These are phyloP conservation scores for Hycleus cichorii DNA, from an alignment of 1,140 invertebrate genomes.

Conservation along the genomic window DNA sequence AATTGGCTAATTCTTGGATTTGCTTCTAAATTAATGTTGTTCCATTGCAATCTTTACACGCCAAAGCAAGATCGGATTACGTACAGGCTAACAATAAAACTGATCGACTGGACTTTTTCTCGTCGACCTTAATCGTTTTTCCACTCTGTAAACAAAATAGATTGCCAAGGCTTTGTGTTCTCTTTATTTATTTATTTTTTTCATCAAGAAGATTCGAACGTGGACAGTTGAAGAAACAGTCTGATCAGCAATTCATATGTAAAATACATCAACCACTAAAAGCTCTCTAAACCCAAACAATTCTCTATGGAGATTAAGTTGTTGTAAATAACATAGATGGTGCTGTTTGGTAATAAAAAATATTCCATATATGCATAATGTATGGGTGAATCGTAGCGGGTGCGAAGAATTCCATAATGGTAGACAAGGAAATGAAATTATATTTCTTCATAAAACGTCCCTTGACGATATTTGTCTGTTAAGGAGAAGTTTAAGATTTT, in stretches of 20 bases:
- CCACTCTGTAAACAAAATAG: constrained; percentile 20
- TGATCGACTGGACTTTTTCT: constrained; percentile 16
- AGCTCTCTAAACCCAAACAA: not conserved
- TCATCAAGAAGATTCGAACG: not conserved
- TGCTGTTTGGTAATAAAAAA: constrained; percentile 20
- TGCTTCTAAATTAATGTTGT: constrained; percentile 27
- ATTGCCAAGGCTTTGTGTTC: not conserved
- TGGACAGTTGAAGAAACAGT: no score
- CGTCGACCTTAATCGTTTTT: constrained; percentile 17
- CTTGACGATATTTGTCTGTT: constrained; percentile 26
- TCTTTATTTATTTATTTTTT: not conserved
- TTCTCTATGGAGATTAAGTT: constrained; percentile 14
- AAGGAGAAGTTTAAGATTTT: constrained; percentile 24
- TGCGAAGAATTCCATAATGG: constrained; percentile 21
- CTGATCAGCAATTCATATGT: no score
- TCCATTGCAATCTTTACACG: constrained; percentile 20
- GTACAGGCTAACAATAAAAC: constrained; percentile 2
- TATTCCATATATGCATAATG: constrained; percentile 22
- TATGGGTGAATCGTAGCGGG: constrained; percentile 14
- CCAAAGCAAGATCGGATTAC: constrained; percentile 20
- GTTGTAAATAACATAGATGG: constrained; percentile 16
- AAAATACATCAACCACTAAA: no score
- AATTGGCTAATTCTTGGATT: constrained; percentile 32
- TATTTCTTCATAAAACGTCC: constrained; percentile 27
- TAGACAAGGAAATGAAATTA: constrained; percentile 25